Evolutionary conservation across 2,888 invertebrate species (phyloP), one percentile per base, ranked within the genome.

Genomic region (Leucoptera coffeella): DNA sequence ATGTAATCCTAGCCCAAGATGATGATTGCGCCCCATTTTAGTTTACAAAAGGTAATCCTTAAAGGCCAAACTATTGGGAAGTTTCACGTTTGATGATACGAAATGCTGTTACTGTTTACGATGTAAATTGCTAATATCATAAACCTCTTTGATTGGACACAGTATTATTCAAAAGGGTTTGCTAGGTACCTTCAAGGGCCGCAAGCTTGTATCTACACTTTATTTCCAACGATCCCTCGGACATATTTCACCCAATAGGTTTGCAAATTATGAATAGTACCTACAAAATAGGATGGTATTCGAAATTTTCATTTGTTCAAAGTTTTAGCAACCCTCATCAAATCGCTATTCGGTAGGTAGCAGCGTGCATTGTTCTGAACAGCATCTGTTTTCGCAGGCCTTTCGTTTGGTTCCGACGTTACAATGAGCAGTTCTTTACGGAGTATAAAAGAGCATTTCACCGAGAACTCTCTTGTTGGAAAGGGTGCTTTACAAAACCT

Each of bases 21-120:
- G 67, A 61, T 67, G 65, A 69, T 69, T 67, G 65, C 62, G 55
- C 40, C 61, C 64, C 54, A 50, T 62, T 61, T 60, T 47, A 65
- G 67, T 69, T 65, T 67, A 67, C 67, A 64, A 67, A 69, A 69
- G 65, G 67, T 69, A 69, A 69, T 65, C 69, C 65, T 56, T 51
- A 52, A 51, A 55, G 40, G 47, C 45, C 54, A 44, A 64, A 65
- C 67, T 69, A 62, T 67, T 52, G 52, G 58, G 50, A 49, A 52
- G 57, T 54, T 55, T 45, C 50, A 38, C 25, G 25, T 32, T 32
- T 32, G 29, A 29, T 23, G 32, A 26, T 29, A 24, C 12, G 12
- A 13, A 17, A 23, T 9, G 36, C 45, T 46, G 48, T 53, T 60
- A 55, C 49, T 64, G 65, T 67, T 69, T 69, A 67, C 55, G 60